Evolutionary conservation across 2,888 invertebrate genomes (phyloP), one percentile per base, ranked within the genome.

Genomic region (Thymelicus sylvestris): DNA sequence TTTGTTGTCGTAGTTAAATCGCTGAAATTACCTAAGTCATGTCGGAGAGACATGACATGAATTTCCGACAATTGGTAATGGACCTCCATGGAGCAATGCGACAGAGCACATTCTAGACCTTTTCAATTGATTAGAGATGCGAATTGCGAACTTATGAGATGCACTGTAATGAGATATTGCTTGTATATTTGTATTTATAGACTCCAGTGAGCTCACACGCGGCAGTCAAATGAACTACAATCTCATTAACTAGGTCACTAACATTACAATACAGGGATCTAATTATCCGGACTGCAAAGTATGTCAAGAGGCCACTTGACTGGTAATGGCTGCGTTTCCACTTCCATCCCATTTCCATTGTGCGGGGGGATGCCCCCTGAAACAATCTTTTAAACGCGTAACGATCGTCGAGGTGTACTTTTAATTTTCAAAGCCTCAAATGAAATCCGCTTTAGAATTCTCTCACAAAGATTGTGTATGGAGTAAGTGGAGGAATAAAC

Each of bases 371-470:
- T 47, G 38, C 59, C 39, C 13, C 39, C 62, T 62, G 13, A 47
- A 47, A 62, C 62, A 41, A 62, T 62, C 62, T 62, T 47, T 47
- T 62, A 47, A 62, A 62, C 62, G 24, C 44, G 47, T 62, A 62
- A 62, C 47, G 62, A 62, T 62, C 13, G 39, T 24, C 62, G 47
- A 62, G 62, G 15, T 62, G 47, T 47, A 62, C 47, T 52, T 52
- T 62, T 62, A 44, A 62, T 62, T 47, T 15, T 41, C 47, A 24
- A 39, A 47, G 62, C 50, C 19, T 52, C 15, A 19, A 52, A 19
- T 52, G 12, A 52, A 52, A 52, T 8, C 50, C 19, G 50, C 19
- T 52, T 19, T 52, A 52, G 8, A 19, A 52, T 52, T 52, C 15
- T 7, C 19, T 19, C 6, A 52, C 15, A 52, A 52, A 15, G 50